phyloP scores from a whole-genome alignment of 1,140 invertebrate genomes.

The Drosophila ananassae region DNA sequence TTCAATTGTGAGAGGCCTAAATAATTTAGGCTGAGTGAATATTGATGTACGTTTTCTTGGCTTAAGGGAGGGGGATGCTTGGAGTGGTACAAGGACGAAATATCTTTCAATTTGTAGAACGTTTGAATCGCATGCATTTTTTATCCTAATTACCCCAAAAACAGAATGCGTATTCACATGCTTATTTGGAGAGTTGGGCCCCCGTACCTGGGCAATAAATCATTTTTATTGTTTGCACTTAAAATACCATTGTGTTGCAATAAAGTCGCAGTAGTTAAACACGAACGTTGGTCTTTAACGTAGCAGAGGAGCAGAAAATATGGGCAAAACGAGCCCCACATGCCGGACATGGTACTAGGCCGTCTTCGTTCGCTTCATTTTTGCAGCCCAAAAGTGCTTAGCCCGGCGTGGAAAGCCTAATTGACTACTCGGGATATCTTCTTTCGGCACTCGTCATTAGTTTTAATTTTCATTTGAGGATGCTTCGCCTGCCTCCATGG shows the following conservation, averaged over 20 bases:
- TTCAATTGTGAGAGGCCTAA: constrained; percentile 12
- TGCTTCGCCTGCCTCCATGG: not conserved
- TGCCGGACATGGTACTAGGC: constrained; percentile 13
- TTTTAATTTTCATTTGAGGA: constrained; percentile 48
- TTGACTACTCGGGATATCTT: constrained; percentile 26
- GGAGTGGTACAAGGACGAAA: constrained; percentile 5
- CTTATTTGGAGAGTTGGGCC: not conserved
- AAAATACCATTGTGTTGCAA: constrained; percentile 63
- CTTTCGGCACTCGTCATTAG: constrained; percentile 27
- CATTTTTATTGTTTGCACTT: constrained; percentile 74
- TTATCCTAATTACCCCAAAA: constrained; percentile 50
- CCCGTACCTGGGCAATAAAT: constrained; percentile 58
- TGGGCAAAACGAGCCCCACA: constrained; percentile 7
- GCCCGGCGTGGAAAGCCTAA: constrained; percentile 11
- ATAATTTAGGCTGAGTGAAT: constrained; percentile 41
- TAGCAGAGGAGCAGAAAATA: constrained; percentile 18
- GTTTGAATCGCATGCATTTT: constrained; percentile 19
- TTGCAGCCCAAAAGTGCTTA: not conserved
- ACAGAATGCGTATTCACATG: constrained; percentile 27
- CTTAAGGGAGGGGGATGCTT: too few species aligned
- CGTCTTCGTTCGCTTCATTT: not conserved
- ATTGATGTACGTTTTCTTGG: constrained; percentile 16
- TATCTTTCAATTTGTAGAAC: constrained; percentile 11
- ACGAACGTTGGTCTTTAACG: constrained; percentile 4
- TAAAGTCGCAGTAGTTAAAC: constrained; percentile 37